These are phyloP conservation scores for Tamias sibiricus DNA, from an alignment of 2,113 vertebrate genomes.

Conservation along the genomic window DNA sequence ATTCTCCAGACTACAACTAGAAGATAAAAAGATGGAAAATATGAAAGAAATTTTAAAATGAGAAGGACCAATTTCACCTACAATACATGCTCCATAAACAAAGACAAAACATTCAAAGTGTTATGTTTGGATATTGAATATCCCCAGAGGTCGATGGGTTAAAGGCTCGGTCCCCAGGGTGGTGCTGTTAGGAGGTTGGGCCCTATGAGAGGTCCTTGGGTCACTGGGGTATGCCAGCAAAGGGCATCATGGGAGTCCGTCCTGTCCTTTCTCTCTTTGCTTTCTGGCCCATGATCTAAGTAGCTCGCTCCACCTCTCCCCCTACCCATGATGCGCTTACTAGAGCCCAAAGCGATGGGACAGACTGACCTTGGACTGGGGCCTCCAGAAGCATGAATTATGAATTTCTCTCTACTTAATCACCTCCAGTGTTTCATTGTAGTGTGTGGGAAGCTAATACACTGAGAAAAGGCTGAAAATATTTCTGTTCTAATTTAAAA, in stretches of 20 bases:
- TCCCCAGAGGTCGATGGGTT: not conserved
- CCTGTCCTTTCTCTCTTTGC: not conserved
- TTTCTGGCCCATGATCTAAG: not conserved
- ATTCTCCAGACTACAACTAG: not conserved
- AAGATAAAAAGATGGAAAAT: not conserved
- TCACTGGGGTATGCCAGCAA: no score
- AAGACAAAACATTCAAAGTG: not conserved
- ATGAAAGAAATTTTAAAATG: not conserved
- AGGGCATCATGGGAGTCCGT: not conserved
- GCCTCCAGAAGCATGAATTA: not conserved
- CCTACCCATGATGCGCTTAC: not conserved
- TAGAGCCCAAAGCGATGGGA: not conserved
- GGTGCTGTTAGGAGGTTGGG: not conserved
- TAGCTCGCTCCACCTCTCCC: not conserved
- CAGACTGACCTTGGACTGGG: not conserved
- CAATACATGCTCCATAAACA: not conserved
- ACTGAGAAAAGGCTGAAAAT: conserved; percentile 3
- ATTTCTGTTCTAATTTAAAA: not conserved
- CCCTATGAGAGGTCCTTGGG: no score
- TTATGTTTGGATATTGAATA: not conserved
- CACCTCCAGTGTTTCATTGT: not conserved
- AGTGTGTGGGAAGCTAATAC: not conserved
- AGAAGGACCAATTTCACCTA: not conserved
- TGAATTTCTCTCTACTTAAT: not conserved
- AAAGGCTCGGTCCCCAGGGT: not conserved